Percentiles rank a stretch among this genome's conserved stretches.
Evolutionary conservation across 2,888 invertebrate genomes (phyloP).

Genomic region (Cynaeus angustus): DNA sequence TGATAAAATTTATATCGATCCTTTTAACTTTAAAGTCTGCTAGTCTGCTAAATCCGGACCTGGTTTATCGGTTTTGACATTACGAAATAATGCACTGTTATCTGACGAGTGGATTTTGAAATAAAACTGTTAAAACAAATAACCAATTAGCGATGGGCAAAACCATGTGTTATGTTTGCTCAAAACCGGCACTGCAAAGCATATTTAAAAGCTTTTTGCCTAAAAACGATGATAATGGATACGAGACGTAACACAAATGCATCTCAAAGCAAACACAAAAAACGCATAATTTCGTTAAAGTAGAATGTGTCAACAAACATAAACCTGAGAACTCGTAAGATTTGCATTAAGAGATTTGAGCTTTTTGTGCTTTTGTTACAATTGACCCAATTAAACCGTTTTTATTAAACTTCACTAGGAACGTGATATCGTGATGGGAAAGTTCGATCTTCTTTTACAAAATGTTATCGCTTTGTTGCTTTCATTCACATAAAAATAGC

Average conservation of each 20-base stretch:
- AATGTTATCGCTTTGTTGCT: constrained; percentile 6
- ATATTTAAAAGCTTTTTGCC: constrained; percentile 42
- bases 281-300: constrained; percentile 19
- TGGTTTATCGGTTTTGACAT: not conserved
- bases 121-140: constrained; percentile 26
- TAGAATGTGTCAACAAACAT: constrained; percentile 18
- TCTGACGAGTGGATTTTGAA: constrained; percentile 10
- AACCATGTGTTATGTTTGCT: constrained; percentile 33
- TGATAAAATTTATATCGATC: too few relatives aligned
- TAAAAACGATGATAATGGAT: constrained; percentile 38
- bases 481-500: constrained; percentile 11
- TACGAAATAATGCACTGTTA: constrained; percentile 8
- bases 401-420: constrained; percentile 1
- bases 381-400: constrained; percentile 33
- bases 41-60: not conserved
- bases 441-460: constrained; percentile 8
- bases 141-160: constrained; percentile 27
- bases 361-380: constrained; percentile 10
- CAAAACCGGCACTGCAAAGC: constrained; percentile 32
- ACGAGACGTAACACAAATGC: constrained; percentile 21
- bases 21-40: too few relatives aligned
- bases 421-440: constrained; percentile 7
- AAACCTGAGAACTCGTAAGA: constrained; percentile 2
- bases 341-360: constrained; percentile 7
- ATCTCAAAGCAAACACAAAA: constrained; percentile 25